Evolutionary conservation across 2,888 invertebrate species (phyloP), one percentile per base, ranked within the genome.

Genomic region (Plemyria rubiginata): DNA sequence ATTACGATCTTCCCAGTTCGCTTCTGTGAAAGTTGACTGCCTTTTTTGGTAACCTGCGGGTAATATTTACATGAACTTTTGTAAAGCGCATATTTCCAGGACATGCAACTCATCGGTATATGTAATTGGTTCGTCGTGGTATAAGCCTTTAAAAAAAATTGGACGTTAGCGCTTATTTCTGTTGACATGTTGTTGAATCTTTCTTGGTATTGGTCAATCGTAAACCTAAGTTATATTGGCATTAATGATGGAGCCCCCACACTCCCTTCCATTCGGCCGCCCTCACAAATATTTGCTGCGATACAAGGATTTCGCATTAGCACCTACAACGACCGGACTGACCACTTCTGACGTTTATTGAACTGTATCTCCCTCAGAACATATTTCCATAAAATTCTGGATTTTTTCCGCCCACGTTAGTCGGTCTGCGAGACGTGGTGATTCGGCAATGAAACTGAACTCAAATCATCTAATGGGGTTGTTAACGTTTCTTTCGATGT

Each of bases 281-380:
- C 82, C 83, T 81, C 81, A 77, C 84, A 82, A 84, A 87, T 85
- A 86, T 85, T 84, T 80, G 78, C 75, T 68, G 76, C 73, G 75
- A 70, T 78, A 88, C 88, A 88, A 75, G 86, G 79, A 75, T 86
- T 86, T 86, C 78, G 84, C 88, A 88, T 89, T 89, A 87, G 80
- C 84, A 79, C 81, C 78, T 77, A 82, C 81, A 77, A 82, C 81
- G 57, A 60, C 65, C 69, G 75, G 75, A 70, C 72, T 74, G 77
- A 71, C 76, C 72, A 72, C 75, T 76, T 66, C 67, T 68, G 65
- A 71, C 76, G 80, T 80, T 78, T 81, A 82, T 84, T 81, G 78
- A 79, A 79, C 78, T 84, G 76, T 72, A 70, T 69, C 64, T 73
- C 71, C 68, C 74, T 74, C 59, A 63, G 60, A 60, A 49, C 54